These are phyloP conservation scores for Brachionus calyciflorus DNA, from an alignment of 1,140 invertebrate genomes.

Conservation along the genomic window DNA sequence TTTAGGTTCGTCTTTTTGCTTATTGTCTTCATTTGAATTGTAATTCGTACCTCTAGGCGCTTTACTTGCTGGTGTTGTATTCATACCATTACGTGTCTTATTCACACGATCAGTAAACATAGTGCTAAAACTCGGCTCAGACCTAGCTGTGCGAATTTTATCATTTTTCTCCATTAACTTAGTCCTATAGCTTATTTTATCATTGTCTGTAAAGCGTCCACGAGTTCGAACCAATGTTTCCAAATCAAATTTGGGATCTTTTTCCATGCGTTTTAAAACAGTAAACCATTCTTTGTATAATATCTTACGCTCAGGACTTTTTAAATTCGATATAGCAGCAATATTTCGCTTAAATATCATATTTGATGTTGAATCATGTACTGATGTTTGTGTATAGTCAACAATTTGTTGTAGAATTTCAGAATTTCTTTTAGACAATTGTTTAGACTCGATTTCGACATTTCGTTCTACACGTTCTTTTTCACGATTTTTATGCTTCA, in stretches of 20 bases:
- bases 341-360: constrained; percentile 15
- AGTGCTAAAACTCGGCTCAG: constrained; percentile 23
- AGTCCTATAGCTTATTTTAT: constrained; percentile 40
- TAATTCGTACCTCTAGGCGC: not conserved
- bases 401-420: constrained; percentile 1
- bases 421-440: not conserved
- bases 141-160: not conserved
- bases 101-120: not conserved
- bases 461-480: not conserved
- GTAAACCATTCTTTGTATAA: constrained; percentile 46
- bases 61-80: constrained; percentile 31
- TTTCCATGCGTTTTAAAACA: constrained; percentile 40
- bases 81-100: not conserved
- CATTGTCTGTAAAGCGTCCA: constrained; percentile 34
- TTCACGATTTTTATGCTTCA: not conserved
- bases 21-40: not conserved
- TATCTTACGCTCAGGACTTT: constrained; percentile 40
- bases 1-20: not conserved
- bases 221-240: constrained; percentile 33
- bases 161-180: constrained; percentile 35
- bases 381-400: not conserved
- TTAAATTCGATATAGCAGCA: constrained; percentile 19
- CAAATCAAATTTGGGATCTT: constrained; percentile 43
- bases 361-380: not conserved
- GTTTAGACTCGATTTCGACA: too few species aligned